These are phyloP conservation scores for Crocallis elinguaria DNA, from an alignment of 2,888 invertebrate species.

Conservation along the genomic window DNA sequence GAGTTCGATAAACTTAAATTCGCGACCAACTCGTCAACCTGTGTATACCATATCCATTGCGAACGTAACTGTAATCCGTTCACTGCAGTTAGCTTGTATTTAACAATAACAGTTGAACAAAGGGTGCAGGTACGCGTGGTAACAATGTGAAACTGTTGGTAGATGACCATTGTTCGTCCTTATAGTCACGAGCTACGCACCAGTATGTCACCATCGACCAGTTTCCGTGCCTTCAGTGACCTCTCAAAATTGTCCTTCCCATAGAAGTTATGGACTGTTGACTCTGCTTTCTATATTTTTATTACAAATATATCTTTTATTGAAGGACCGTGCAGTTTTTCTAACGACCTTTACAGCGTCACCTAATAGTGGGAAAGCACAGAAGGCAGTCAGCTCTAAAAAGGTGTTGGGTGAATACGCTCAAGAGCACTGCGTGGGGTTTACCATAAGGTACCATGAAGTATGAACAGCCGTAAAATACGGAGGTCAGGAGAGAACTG, in stretches of 20 bases:
- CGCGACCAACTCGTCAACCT: not conserved
- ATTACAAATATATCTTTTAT: too few species aligned
- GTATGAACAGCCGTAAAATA: too few species aligned
- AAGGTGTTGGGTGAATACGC: too few species aligned
- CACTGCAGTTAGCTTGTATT: slow-evolving; percentile 24
- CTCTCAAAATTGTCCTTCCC: slow-evolving; percentile 10
- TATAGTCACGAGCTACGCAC: slow-evolving; percentile 40
- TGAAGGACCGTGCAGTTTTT: too few species aligned
- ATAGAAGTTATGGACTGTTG: too few species aligned
- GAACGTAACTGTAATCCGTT: slow-evolving; percentile 31
- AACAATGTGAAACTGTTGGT: slow-evolving; percentile 56
- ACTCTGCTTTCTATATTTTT: too few species aligned
- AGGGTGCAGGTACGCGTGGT: slow-evolving; percentile 54
- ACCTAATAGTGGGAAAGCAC: too few species aligned
- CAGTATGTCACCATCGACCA: slow-evolving; percentile 15
- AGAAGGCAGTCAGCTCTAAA: too few species aligned
- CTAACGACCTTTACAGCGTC: too few species aligned
- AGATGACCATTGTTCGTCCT: slow-evolving; percentile 47
- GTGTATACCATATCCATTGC: slow-evolving; percentile 7
- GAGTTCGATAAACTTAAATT: not conserved
- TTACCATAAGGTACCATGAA: too few species aligned
- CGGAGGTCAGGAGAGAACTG: too few species aligned
- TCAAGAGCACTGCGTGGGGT: too few species aligned
- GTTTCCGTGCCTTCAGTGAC: slow-evolving; percentile 13
- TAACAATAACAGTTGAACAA: slow-evolving; percentile 59